Percentiles rank a stretch among this genome's conserved stretches.
Evolutionary conservation across 2,888 invertebrate species (phyloP).

Genomic region (Mythimna loreyi): DNA sequence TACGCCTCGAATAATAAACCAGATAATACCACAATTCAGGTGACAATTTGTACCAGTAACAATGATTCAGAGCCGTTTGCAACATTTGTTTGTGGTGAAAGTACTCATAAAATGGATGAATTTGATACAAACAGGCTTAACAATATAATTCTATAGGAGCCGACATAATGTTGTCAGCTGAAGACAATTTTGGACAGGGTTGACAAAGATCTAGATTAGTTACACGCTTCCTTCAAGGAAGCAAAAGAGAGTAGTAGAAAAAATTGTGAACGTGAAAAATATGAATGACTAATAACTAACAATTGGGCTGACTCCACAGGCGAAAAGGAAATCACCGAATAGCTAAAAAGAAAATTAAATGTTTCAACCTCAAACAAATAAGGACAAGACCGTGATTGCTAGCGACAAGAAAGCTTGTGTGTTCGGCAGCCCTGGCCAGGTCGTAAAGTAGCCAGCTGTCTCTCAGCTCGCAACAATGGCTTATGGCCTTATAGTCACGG

Average conservation of each 20-base stretch:
- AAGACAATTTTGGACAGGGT: conserved; percentile 22
- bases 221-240: no score
- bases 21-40: conserved; percentile 29
- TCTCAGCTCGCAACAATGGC: conserved; percentile 50
- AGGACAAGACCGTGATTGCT: neutral
- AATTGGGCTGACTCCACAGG: neutral
- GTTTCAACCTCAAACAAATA: neutral
- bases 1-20: conserved; percentile 48
- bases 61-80: conserved; percentile 57
- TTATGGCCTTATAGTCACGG: conserved; percentile 66
- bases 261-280: neutral
- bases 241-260: neutral
- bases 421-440: conserved; percentile 23
- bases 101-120: conserved; percentile 49
- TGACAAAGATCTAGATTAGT: neutral
- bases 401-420: neutral
- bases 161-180: conserved; percentile 30
- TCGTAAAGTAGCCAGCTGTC: conserved; percentile 38
- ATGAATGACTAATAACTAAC: neutral
- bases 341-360: neutral
- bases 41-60: conserved; percentile 42
- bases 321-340: neutral
- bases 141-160: conserved; percentile 35
- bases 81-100: conserved; percentile 55
- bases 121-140: conserved; percentile 37